phyloP scores from a whole-genome alignment of 2,888 invertebrate species.

The Eurytoma californica region DNA sequence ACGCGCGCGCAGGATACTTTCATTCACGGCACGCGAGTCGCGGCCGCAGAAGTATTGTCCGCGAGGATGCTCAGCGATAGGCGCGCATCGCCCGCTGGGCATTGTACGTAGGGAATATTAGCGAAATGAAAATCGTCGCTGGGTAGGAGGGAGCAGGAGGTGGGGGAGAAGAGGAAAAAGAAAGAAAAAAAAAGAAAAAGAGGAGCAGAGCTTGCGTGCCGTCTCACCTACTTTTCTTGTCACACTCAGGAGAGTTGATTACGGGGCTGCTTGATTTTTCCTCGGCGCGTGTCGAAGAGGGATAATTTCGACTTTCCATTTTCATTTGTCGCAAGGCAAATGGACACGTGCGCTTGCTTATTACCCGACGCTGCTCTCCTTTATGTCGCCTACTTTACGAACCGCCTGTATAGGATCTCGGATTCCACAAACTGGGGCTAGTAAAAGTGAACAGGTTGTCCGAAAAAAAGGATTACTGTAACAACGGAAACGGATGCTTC shows the following conservation, averaged over 20 bases:
- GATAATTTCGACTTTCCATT: conserved; percentile 57
- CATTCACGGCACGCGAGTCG: conserved; percentile 73
- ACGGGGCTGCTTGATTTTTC: conserved; percentile 38
- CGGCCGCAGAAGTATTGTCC: conserved; percentile 70
- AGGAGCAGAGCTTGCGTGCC: conserved; percentile 8
- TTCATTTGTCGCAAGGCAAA: conserved; percentile 49
- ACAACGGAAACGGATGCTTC: no score
- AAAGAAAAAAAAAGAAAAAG: conserved; percentile 21
- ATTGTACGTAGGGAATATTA: conserved; percentile 38
- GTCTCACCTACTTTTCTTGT: conserved; percentile 58
- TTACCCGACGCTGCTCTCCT: conserved; percentile 40
- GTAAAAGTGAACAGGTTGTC: conserved; percentile 26
- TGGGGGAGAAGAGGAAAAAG: conserved; percentile 7
- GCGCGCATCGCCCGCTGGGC: not conserved
- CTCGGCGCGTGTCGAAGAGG: conserved; percentile 25
- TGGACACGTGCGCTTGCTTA: conserved; percentile 5
- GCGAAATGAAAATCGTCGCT: conserved; percentile 51
- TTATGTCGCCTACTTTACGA: conserved; percentile 40
- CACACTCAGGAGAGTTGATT: conserved; percentile 56
- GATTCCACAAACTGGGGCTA: conserved; percentile 11
- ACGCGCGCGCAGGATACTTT: conserved; percentile 69
- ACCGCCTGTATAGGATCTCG: not conserved
- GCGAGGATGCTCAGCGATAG: conserved; percentile 47
- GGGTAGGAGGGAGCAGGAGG: conserved; percentile 1
- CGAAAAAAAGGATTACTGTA: not conserved